phyloP scores from a whole-genome alignment of 2,113 vertebrate species.

The Amphilophus citrinellus region DNA sequence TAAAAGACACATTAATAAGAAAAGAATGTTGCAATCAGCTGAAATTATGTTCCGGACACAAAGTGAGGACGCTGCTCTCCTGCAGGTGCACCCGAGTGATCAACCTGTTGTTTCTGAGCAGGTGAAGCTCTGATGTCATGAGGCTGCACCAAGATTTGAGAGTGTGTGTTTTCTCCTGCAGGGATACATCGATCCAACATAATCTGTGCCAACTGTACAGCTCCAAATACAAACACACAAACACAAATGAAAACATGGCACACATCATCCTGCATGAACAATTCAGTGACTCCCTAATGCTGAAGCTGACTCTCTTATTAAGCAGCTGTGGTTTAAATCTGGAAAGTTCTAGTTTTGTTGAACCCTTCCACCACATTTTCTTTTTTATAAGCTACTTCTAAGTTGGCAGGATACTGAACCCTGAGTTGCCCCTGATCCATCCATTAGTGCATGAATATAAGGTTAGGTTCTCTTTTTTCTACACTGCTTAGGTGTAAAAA shows the following conservation, averaged over 20 bases:
- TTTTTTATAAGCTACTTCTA: neutral
- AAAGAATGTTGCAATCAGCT: slow-evolving; percentile 58
- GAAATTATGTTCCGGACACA: slow-evolving; percentile 44
- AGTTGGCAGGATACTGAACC: neutral
- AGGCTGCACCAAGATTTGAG: neutral
- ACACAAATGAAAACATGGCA: slow-evolving; percentile 8
- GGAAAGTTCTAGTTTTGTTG: neutral
- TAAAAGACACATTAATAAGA: slow-evolving; percentile 62
- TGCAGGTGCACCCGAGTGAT: slow-evolving; percentile 18
- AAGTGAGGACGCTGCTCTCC: neutral
- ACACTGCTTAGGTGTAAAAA: too few species aligned
- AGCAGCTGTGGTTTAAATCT: slow-evolving; percentile 6
- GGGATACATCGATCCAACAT: slow-evolving; percentile 2
- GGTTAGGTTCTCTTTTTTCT: too few species aligned
- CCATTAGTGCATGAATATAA: too few species aligned
- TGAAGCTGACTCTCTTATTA: neutral
- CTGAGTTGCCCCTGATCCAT: too few species aligned
- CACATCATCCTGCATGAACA: neutral
- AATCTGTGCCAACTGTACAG: slow-evolving; percentile 3
- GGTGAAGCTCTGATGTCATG: slow-evolving; percentile 18
- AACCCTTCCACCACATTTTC: neutral
- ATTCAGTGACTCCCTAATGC: neutral
- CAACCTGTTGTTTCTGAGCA: slow-evolving; percentile 38
- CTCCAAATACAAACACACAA: slow-evolving; percentile 12
- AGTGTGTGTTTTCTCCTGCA: slow-evolving; percentile 28